phyloP scores from a whole-genome alignment of 2,888 invertebrate genomes.

The Nudaria mundana region DNA sequence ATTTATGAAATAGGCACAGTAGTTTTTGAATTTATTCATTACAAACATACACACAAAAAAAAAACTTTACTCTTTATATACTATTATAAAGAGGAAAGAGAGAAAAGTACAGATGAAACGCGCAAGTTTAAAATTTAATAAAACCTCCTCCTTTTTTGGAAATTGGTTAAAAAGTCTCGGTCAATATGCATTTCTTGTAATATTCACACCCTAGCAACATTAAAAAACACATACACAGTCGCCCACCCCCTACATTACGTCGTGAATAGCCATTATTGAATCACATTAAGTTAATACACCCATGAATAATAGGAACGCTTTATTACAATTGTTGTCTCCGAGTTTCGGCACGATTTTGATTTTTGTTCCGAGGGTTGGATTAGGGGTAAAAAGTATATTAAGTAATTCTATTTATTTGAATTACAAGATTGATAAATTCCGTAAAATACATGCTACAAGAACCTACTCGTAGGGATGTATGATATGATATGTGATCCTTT shows the following conservation, averaged over 20 bases:
- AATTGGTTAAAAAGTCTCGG: conserved; percentile 2
- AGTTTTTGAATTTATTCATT: too few relatives aligned
- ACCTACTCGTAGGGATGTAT: too few relatives aligned
- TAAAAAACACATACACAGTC: conserved; percentile 21
- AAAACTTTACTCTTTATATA: too few relatives aligned
- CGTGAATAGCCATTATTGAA: conserved; percentile 49
- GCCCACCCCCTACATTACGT: conserved; percentile 24
- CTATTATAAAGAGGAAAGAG: too few relatives aligned
- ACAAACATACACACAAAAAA: too few relatives aligned
- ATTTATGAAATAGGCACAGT: too few relatives aligned
- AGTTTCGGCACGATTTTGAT: conserved; percentile 39
- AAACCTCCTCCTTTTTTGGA: too few relatives aligned
- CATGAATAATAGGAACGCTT: conserved; percentile 54
- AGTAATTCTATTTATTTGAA: conserved; percentile 22
- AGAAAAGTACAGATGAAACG: too few relatives aligned
- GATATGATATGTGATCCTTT: too few relatives aligned
- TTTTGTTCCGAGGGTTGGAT: conserved; percentile 39
- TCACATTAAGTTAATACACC: conserved; percentile 57
- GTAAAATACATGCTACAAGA: too few relatives aligned
- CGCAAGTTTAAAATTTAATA: too few relatives aligned
- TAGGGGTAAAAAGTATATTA: conserved; percentile 19
- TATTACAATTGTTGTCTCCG: conserved; percentile 48
- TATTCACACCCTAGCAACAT: conserved; percentile 17
- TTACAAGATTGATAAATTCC: conserved; percentile 24
- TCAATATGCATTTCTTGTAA: conserved; percentile 9